Base-by-base conservation (phyloP, 2,888 invertebrate genomes). In the Anthophora plumipes region DNA sequence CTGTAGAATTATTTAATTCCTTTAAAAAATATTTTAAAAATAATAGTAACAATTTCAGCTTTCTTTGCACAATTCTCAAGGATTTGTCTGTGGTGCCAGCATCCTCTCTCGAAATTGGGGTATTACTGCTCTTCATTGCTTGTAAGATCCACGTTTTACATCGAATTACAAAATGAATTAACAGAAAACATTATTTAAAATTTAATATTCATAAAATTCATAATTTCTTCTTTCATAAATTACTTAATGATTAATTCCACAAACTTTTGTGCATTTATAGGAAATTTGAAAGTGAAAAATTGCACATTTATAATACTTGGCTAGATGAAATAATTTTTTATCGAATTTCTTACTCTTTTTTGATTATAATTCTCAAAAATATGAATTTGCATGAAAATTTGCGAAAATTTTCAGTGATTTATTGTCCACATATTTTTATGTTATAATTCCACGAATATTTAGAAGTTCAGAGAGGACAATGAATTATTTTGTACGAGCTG, bases 71-170 rank as follows among this genome's bases (percentile, higher is more conserved):
- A 17, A 54, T 25, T 60, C 46, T 39, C 2, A 6, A 4, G 67
- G 73, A 20, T 85, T 88, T 48, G 8, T 63, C 1, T 90, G 90
- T 31, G 89, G 90, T 11, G 90, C 88, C 1, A 85, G 72, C 46
- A 87, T 90, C 39, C 50, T 90, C 22, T 88, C 88, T 6, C 43
- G 31, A 17, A 75, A 52, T 37, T 90, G 88, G 87, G 87, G 73
- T 8, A 78, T 90, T 17, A 85, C 89, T 0, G 90, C 90, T 14
- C 82, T 86, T 17, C 90, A 90, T 77, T 90, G 90, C 69, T 17
- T 90, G 90, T 89, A 83, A 86, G 81, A 71, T 46, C 22, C 11
- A 17, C 22, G 4, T 48, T 46, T 0, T 6, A 14, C 37, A 20
- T 2, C 55, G 14, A 37, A 46, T 52, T 25, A 31, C 17, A 11